Percentiles rank a stretch among this genome's conserved stretches.
phyloP scores from a whole-genome alignment of 2,888 invertebrate genomes.

The Ornithoptera priamus region DNA sequence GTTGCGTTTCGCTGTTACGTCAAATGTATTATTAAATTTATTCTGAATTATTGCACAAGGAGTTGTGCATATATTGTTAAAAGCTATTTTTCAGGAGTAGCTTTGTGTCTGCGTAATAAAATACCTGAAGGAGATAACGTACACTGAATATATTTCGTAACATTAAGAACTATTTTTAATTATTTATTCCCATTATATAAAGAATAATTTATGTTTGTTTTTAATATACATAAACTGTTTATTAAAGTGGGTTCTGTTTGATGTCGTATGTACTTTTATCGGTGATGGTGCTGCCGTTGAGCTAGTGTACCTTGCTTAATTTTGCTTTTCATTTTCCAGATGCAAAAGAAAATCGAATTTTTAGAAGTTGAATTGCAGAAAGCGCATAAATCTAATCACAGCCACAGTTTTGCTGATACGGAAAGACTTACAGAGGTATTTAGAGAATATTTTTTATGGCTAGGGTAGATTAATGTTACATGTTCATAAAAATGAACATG shows the following conservation, averaged over 20 bases:
- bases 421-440: slow-evolving; percentile 64
- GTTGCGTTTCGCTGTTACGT: slow-evolving; percentile 9
- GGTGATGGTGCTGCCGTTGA: slow-evolving; percentile 44
- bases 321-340: slow-evolving; percentile 48
- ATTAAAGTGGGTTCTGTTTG: background rate
- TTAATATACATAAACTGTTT: too few relatives aligned
- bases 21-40: slow-evolving; percentile 1
- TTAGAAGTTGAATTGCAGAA: slow-evolving; percentile 70
- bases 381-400: slow-evolving; percentile 53
- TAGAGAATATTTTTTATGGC: background rate
- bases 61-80: background rate
- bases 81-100: background rate
- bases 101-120: background rate
- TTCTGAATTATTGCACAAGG: background rate
- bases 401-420: slow-evolving; percentile 62
- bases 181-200: too few relatives aligned
- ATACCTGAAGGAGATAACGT: too few relatives aligned
- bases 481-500: too few relatives aligned
- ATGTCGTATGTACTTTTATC: slow-evolving; percentile 17
- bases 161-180: too few relatives aligned
- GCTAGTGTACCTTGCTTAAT: slow-evolving; percentile 31
- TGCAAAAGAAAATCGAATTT: slow-evolving; percentile 75
- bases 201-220: too few relatives aligned
- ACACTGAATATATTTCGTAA: background rate
- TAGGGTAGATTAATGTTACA: background rate